Percentiles rank a stretch among this genome's conserved stretches.
These are phyloP conservation scores for Anorthoa munda DNA, from an alignment of 2,888 invertebrate species.

Conservation along the genomic window DNA sequence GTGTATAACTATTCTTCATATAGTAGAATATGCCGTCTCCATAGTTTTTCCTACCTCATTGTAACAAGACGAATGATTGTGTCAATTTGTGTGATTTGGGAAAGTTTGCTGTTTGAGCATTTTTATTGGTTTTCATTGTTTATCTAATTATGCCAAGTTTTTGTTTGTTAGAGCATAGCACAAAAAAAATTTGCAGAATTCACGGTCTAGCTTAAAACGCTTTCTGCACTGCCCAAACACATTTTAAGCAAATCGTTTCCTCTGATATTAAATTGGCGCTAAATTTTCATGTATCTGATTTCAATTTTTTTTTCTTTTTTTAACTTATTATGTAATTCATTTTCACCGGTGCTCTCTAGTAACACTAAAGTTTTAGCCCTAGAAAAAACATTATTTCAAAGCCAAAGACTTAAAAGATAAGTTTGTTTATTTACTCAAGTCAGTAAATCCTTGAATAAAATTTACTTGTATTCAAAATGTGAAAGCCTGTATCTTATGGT, in stretches of 20 bases:
- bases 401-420: slow-evolving; percentile 77
- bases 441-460: background rate
- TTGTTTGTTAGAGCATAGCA: background rate
- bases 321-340: slow-evolving; percentile 35
- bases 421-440: background rate
- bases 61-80: background rate
- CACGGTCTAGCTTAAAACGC: background rate
- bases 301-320: too few relatives aligned
- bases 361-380: slow-evolving; percentile 75
- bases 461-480: background rate
- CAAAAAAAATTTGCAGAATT: background rate
- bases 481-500: background rate
- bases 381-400: slow-evolving; percentile 76
- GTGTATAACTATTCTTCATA: too few relatives aligned
- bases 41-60: too few relatives aligned
- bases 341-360: slow-evolving; percentile 63
- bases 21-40: too few relatives aligned
- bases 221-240: background rate
- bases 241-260: background rate
- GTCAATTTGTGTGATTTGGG: background rate
- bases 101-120: background rate
- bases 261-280: slow-evolving; percentile 39
- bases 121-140: background rate
- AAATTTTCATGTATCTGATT: background rate
- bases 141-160: background rate